Base-by-base conservation (phyloP, 2,113 vertebrate genomes). In the Aix galericulata region DNA sequence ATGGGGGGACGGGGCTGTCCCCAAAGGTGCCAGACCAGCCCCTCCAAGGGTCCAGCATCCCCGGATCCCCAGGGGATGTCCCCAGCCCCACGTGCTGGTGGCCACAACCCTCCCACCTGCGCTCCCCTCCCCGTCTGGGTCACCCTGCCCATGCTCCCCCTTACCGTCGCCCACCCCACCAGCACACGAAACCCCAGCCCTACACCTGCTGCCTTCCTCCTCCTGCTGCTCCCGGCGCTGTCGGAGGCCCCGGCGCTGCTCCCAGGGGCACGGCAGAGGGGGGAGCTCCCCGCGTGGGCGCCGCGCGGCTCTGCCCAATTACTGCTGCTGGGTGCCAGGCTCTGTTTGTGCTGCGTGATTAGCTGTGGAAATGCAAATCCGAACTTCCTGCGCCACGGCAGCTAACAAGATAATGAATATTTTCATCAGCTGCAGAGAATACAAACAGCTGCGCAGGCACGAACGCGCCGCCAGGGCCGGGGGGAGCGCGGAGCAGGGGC, bases 361-460 rank as follows among this genome's bases (percentile, higher is more conserved):
- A 97, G 97, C 96, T 88, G 89, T 82, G 95, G 88, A 96, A 97
- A 98, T 98, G 98, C 97, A 98, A 98, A 98, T 98, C 90, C 2
- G 44, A 81, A 27, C 96, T 92, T 97, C 96, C 97, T 97, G 97
- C 81, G 12, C 94, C 7, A 29, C 95, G 20, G 89, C 97, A 97
- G 95, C 97, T 98, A 98, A 98, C 98, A 94, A 95, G 98, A 98
- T 98, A 98, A 98, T 98, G 98, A 98, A 92, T 98, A 98, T 98
- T 98, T 98, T 98, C 97, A 97, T 97, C 97, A 96, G 94, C 97
- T 97, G 96, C 91, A 92, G 95, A 97, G 98, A 98, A 98, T 67
- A 98, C 97, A 98, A 98, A 98, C 98, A 98, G 98, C 98, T 98
- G 98, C 53, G 18, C 97, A 96, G 97, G 92, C 96, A 97, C 86